Conservation (phyloP, 2,797 vertebrate species). For the Coracias cyanogaster region DNA sequence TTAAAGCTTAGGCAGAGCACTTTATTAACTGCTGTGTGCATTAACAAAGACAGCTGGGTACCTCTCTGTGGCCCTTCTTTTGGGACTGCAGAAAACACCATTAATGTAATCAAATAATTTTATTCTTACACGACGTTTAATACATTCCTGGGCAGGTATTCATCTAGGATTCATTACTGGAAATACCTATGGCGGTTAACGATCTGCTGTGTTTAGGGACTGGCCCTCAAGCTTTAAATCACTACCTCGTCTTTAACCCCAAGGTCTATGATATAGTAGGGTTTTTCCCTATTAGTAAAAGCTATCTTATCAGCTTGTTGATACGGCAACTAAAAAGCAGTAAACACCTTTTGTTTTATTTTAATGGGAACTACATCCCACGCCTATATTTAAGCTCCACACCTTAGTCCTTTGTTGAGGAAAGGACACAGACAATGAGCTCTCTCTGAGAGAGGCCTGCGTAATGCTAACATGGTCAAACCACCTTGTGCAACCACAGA, state of each 20-base stretch:
- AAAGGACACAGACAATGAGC: constrained; percentile 7
- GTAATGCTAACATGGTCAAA: background rate
- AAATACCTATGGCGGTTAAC: background rate
- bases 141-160: background rate
- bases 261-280: background rate
- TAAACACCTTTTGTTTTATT: background rate
- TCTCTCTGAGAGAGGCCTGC: background rate
- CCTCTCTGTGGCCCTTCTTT: background rate
- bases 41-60: background rate
- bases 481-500: constrained; percentile 25
- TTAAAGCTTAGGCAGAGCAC: background rate
- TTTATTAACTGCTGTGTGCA: background rate
- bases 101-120: background rate
- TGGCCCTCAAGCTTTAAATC: background rate
- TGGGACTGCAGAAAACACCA: background rate
- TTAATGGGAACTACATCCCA: background rate
- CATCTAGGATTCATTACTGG: background rate
- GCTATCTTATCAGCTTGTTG: background rate
- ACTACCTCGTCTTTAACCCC: background rate
- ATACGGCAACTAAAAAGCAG: background rate
- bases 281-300: background rate
- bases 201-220: background rate
- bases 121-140: background rate
- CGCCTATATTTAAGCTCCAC: background rate
- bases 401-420: background rate